Base-by-base conservation (phyloP, 2,797 vertebrate species). In the Malurus leucopterus region DNA sequence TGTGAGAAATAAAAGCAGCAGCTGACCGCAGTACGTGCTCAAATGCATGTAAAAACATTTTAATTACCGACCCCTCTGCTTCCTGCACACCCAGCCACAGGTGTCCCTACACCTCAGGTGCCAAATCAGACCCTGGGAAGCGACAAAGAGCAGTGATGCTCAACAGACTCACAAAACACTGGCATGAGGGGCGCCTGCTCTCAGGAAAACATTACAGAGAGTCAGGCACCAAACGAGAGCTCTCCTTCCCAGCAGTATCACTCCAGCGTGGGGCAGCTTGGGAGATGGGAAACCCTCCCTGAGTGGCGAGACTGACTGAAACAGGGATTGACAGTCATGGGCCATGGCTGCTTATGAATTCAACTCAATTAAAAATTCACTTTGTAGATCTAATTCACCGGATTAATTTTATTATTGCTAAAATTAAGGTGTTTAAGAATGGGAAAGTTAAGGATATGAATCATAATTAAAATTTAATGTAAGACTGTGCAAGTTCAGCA, bases 21-120 rank as follows among this genome's bases (percentile, higher is more conserved):
- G 89, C 64, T 91, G 94, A 92, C 92, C 84, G 30, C n/a, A 36
- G 34, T 27, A 70, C 9, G 13, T 88, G 87, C 89, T 87, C 29
- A 16, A 88, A 51, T 0, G 50, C 17, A 1, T 7, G 61, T 68
- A 18, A 84, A 84, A 70, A 51, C 22, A 24, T 23, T 53, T 90
- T 75, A 68, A 84, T 58, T 53, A 43, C 26, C 85, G 69, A 23
- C 16, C 58, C 51, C 55, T 68, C 43, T 0, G 14, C 80, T 76
- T 82, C 88, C 80, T 88, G 73, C 69, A 50, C 40, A 41, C 21
- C 15, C 1, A 83, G 65, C 22, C 85, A 70, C 64, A 73, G 81
- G 73, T 36, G 53, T 21, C 34, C 14, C n/a, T 11, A 57, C 40
- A 47, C 68, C 71, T 65, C 15, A 1, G 80, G 46, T 55, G 74